Conservation (phyloP, 2,888 invertebrate genomes). For the Andrena fulva region DNA sequence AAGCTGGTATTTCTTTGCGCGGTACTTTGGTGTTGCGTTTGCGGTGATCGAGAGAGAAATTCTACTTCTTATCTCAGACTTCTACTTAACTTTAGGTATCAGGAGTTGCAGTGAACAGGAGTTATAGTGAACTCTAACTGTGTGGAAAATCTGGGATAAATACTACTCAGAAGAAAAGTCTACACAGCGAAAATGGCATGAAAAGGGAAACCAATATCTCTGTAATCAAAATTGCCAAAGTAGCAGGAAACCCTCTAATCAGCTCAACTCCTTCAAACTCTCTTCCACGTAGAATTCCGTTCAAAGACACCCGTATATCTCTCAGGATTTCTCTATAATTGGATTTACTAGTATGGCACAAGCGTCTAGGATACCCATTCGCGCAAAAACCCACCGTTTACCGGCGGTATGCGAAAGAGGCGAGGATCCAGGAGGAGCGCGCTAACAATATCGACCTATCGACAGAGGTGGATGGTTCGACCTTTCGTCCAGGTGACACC, state of each 20-base stretch:
- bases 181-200: no score
- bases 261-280: no score
- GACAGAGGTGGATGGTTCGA: constrained; percentile 42
- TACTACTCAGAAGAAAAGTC: no score
- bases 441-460: constrained; percentile 52
- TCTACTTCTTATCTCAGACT: constrained; percentile 3
- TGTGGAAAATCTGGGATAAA: background rate
- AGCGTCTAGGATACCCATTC: background rate
- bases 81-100: constrained; percentile 1
- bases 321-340: no score
- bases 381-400: background rate
- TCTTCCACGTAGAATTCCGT: no score
- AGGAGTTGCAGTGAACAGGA: background rate
- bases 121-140: background rate
- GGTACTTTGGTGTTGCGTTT: constrained; percentile 12
- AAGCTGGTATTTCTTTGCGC: constrained; percentile 29
- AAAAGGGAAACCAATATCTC: no score
- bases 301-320: no score
- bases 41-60: constrained; percentile 18
- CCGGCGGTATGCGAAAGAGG: background rate
- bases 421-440: constrained; percentile 7
- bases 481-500: constrained; percentile 58
- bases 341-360: background rate
- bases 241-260: background rate
- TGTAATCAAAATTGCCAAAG: background rate